Conservation (phyloP, 2,797 vertebrate genomes). For the Diglossa cyanea region DNA sequence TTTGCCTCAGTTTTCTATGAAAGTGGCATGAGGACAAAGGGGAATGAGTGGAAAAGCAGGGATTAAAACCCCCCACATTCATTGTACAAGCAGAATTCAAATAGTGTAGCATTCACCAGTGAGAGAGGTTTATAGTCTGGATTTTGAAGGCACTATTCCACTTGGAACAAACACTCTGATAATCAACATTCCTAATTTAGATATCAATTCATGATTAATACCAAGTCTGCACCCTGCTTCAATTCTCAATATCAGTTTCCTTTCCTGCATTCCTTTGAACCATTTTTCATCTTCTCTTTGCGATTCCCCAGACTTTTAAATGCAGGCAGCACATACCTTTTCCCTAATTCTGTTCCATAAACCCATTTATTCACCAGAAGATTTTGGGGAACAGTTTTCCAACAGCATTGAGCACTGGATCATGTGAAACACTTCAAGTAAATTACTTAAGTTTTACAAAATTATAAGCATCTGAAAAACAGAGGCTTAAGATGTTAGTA, state of each 20-base stretch:
- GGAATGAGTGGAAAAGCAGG: neutral
- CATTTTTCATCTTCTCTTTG: neutral
- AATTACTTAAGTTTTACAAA: neutral
- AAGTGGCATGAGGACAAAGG: neutral
- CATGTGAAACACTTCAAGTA: neutral
- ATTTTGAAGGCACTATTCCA: neutral
- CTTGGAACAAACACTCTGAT: neutral
- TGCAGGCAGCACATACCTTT: neutral
- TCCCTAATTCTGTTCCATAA: neutral
- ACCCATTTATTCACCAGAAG: neutral
- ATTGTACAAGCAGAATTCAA: neutral
- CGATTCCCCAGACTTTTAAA: neutral
- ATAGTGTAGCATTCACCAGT: neutral
- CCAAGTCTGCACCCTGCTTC: neutral
- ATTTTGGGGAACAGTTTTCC: neutral
- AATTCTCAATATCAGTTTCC: neutral
- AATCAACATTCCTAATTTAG: conserved; percentile 10
- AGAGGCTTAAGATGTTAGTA: neutral
- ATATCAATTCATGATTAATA: neutral
- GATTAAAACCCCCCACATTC: neutral
- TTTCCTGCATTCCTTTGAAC: neutral
- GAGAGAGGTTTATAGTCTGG: neutral
- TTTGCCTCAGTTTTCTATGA: neutral
- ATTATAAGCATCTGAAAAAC: neutral
- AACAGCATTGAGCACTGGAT: neutral